Evolutionary conservation across 2,113 vertebrate genomes (phyloP).

Genomic region (Todiramphus saurophagus): DNA sequence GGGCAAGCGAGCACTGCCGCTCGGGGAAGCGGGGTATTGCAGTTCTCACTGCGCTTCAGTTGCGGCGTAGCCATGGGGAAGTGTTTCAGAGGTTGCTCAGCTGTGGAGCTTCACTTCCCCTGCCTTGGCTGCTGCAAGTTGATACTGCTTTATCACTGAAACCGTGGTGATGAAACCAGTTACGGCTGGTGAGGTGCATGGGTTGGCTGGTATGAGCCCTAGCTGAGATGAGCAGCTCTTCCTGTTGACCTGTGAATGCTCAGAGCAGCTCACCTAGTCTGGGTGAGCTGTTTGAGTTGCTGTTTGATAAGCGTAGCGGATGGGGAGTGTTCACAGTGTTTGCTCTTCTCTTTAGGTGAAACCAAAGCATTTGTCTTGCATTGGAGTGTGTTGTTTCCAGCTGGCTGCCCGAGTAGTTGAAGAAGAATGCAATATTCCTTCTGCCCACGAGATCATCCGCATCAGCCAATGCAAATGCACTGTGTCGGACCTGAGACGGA

Average conservation of each 20-base stretch:
- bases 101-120: fast-evolving
- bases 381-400: slow-evolving; percentile 92
- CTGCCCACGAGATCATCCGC: slow-evolving; percentile 90
- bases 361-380: slow-evolving; percentile 95
- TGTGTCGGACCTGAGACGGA: slow-evolving; percentile 90
- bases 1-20: not conserved
- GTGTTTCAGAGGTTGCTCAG: not conserved
- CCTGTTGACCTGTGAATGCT: fast-evolving
- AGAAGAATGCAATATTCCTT: slow-evolving; percentile 86
- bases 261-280: not conserved
- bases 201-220: no score
- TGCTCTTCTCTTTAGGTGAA: slow-evolving; percentile 79
- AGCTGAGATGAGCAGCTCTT: not conserved
- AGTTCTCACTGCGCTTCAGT: fast-evolving
- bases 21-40: not conserved
- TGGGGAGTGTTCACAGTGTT: fast-evolving
- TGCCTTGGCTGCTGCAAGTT: fast-evolving
- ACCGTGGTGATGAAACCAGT: not conserved
- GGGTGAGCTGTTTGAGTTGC: not conserved
- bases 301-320: fast-evolving
- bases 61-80: fast-evolving
- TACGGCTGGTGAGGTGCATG: not conserved
- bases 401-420: slow-evolving; percentile 88
- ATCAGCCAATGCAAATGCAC: slow-evolving; percentile 97
- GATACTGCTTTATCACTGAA: not conserved